Evolutionary conservation across 2,797 vertebrate genomes (phyloP).

Genomic region (Lerista edwardsae): DNA sequence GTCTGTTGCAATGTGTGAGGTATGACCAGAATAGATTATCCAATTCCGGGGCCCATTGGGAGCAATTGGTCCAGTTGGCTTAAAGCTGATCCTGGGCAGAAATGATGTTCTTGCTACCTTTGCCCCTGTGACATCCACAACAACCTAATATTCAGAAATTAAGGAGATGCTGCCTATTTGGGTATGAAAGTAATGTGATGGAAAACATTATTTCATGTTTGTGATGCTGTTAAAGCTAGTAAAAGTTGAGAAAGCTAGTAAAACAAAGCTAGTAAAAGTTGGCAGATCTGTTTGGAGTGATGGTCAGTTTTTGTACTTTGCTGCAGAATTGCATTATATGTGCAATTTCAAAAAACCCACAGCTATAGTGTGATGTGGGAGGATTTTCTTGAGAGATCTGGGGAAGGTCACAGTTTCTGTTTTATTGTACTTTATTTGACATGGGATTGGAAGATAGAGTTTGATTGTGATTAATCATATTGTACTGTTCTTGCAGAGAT

Average conservation of each 20-base stretch:
- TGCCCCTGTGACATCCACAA: neutral
- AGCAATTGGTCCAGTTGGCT: too few species aligned
- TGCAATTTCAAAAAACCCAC: neutral
- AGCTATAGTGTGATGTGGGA: neutral
- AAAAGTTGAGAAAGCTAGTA: neutral
- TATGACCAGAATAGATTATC: too few species aligned
- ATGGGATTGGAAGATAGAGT: neutral
- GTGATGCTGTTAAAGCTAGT: neutral
- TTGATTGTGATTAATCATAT: conserved; percentile 18
- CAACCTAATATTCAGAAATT: neutral
- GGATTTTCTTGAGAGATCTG: neutral
- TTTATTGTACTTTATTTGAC: conserved; percentile 5
- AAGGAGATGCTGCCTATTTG: neutral
- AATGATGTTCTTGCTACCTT: too few species aligned
- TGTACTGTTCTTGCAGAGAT: neutral
- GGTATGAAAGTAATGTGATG: neutral
- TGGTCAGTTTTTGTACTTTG: neutral
- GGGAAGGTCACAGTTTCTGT: neutral
- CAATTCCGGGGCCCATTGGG: too few species aligned
- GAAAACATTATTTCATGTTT: neutral
- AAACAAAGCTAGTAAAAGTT: too few species aligned
- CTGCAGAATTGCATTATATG: neutral
- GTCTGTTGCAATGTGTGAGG: too few species aligned
- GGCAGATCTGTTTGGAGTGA: neutral
- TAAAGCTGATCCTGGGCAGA: too few species aligned